Conservation (phyloP, 2,113 vertebrate genomes). For the Bos indicus region DNA sequence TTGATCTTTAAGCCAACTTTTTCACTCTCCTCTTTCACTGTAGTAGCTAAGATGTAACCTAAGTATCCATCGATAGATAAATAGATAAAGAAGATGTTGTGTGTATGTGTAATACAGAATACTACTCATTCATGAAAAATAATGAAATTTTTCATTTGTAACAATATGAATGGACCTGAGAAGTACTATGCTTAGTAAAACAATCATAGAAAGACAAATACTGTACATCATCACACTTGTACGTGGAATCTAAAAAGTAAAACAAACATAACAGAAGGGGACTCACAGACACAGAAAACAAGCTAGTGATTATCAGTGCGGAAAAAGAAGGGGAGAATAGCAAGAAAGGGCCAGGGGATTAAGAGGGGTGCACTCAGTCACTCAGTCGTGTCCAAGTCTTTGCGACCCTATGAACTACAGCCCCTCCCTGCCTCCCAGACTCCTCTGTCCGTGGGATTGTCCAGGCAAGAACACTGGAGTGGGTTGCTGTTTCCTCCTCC, state of each 20-base stretch:
- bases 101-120: not conserved
- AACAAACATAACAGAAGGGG: not conserved
- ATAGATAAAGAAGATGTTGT: not conserved
- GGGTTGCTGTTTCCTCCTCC: not conserved
- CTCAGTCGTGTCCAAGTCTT: not conserved
- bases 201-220: not conserved
- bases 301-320: not conserved
- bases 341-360: not conserved
- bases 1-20: too few species aligned
- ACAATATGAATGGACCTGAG: not conserved
- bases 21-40: not conserved
- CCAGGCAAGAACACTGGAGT: not conserved
- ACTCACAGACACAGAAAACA: not conserved
- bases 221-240: not conserved
- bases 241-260: not conserved
- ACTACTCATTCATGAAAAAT: not conserved
- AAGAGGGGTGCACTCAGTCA: not conserved
- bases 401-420: not conserved
- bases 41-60: not conserved
- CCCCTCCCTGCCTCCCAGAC: not conserved
- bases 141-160: not conserved
- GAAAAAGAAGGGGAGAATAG: too few species aligned
- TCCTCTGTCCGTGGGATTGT: not conserved
- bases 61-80: not conserved
- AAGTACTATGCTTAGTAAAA: not conserved